These are phyloP conservation scores for Leucania comma DNA, from an alignment of 2,888 invertebrate species.

Conservation along the genomic window DNA sequence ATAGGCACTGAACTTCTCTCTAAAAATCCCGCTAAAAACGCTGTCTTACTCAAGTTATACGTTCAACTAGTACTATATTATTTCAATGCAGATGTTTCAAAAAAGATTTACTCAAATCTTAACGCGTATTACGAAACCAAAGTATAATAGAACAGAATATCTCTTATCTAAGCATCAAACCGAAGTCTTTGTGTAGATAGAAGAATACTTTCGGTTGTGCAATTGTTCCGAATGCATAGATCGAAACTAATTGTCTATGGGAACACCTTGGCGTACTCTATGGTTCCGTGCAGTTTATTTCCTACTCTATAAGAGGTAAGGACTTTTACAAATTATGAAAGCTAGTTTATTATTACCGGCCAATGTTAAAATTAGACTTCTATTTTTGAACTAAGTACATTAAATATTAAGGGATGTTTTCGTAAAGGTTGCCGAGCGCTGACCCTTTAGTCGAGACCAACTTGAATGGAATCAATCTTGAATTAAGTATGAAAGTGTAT, in stretches of 20 bases:
- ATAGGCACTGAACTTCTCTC: too few species aligned
- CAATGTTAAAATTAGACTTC: slow-evolving; percentile 21
- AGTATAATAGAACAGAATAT: slow-evolving; percentile 57
- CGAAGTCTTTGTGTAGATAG: slow-evolving; percentile 62
- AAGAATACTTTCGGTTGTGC: slow-evolving; percentile 62
- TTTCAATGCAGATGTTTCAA: slow-evolving; percentile 46
- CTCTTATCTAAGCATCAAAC: slow-evolving; percentile 68
- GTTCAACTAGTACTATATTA: slow-evolving; percentile 13
- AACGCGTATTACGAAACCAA: slow-evolving; percentile 47
- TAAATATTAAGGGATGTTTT: slow-evolving; percentile 36
- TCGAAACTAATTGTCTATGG: slow-evolving; percentile 54
- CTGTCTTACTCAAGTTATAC: neutral
- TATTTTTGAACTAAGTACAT: slow-evolving; percentile 17
- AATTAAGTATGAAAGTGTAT: neutral
- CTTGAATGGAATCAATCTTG: slow-evolving; percentile 2
- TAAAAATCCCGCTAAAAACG: too few species aligned
- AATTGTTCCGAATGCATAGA: slow-evolving; percentile 54
- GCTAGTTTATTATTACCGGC: slow-evolving; percentile 3
- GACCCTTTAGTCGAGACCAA: slow-evolving; percentile 20
- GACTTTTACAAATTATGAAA: too few species aligned
- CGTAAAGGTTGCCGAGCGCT: slow-evolving; percentile 22
- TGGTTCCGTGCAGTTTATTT: slow-evolving; percentile 1
- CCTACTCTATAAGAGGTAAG: neutral
- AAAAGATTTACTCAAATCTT: slow-evolving; percentile 44
- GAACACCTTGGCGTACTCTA: slow-evolving; percentile 27